Conservation (phyloP, 2,113 vertebrate species). For the Syrmaticus mikado region DNA sequence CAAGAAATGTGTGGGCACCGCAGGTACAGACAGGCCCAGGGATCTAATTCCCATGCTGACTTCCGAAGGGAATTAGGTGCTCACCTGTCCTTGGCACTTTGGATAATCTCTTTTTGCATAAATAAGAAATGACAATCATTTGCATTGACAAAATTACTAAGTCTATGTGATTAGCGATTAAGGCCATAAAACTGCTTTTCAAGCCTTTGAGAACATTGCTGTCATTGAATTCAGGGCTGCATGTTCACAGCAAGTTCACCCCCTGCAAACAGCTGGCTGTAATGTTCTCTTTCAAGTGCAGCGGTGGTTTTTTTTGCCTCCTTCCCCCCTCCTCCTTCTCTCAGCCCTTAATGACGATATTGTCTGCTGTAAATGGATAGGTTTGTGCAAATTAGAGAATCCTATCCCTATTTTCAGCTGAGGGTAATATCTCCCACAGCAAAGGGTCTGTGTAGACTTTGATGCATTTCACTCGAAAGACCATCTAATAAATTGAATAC, state of each 20-base stretch:
- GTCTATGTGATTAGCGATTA: background rate
- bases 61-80: background rate
- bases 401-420: slow-evolving; percentile 8
- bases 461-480: slow-evolving; percentile 36
- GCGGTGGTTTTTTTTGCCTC: background rate
- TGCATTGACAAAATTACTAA: slow-evolving; percentile 22
- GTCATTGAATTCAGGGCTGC: background rate
- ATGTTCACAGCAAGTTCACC: background rate
- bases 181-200: background rate
- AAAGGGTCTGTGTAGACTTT: slow-evolving; percentile 46
- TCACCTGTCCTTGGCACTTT: slow-evolving; percentile 9
- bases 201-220: background rate
- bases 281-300: background rate
- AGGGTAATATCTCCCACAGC: slow-evolving; percentile 48
- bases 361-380: slow-evolving; percentile 22
- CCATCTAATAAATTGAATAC: slow-evolving; percentile 41
- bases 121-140: slow-evolving; percentile 54
- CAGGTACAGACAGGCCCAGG: background rate
- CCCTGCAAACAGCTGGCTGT: background rate
- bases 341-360: background rate
- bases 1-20: background rate
- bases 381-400: slow-evolving; percentile 14
- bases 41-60: background rate
- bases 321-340: background rate
- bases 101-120: slow-evolving; percentile 3